phyloP scores from a whole-genome alignment of 2,113 vertebrate genomes.

The Cololabis saira region DNA sequence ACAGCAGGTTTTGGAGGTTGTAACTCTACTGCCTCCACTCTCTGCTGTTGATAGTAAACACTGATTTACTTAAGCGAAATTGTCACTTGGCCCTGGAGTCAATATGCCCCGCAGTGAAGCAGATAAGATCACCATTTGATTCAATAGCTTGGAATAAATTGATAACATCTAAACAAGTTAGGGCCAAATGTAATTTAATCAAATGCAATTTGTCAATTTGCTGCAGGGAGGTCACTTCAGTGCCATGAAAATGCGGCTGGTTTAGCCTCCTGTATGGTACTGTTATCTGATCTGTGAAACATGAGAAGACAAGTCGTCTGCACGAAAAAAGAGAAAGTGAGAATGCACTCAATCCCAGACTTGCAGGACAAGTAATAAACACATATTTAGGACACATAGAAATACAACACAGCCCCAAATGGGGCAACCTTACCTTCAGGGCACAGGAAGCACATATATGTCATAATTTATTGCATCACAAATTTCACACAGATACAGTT shows the following conservation, averaged over 20 bases:
- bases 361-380: background rate
- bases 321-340: background rate
- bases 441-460: constrained; percentile 41
- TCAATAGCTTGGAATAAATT: constrained; percentile 25
- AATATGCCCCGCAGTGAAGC: background rate
- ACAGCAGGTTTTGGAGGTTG: constrained; percentile 6
- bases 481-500: background rate
- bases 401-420: constrained; percentile 11
- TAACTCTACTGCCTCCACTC: constrained; percentile 6
- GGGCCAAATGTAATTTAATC: constrained; percentile 24
- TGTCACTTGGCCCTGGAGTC: constrained; percentile 6
- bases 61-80: background rate
- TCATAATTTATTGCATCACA: constrained; percentile 47
- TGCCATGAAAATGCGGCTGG: constrained; percentile 27
- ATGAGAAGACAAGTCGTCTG: constrained; percentile 13
- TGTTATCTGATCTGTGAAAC: constrained; percentile 58
- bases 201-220: constrained; percentile 27
- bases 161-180: constrained; percentile 20
- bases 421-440: constrained; percentile 27
- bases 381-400: constrained; percentile 14
- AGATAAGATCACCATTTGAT: constrained; percentile 29
- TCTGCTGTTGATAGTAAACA: background rate
- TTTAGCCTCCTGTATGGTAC: background rate
- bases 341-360: constrained; percentile 16
- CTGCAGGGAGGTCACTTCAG: constrained; percentile 42